phyloP scores from a whole-genome alignment of 2,888 invertebrate genomes.

The Netelia virgata region DNA sequence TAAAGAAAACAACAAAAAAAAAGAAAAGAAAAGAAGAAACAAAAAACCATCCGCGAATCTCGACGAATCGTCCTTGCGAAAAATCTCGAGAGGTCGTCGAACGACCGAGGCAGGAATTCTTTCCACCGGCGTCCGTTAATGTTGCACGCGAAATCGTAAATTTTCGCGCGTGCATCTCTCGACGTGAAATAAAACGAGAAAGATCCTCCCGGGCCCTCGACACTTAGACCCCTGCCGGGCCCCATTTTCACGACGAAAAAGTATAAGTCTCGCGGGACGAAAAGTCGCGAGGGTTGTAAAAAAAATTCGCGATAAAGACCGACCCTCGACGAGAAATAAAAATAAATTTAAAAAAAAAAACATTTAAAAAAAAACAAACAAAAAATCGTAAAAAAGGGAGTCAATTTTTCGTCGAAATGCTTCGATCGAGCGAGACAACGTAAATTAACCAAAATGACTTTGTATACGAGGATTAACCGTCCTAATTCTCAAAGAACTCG shows the following conservation, averaged over 20 bases:
- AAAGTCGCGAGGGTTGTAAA: neutral
- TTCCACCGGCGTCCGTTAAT: slow-evolving; percentile 7
- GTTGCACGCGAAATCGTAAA: slow-evolving; percentile 46
- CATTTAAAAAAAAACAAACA: neutral
- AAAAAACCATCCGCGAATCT: neutral
- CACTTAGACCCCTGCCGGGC: slow-evolving; percentile 14
- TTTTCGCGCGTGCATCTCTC: slow-evolving; percentile 24
- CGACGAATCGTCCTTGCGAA: too few relatives aligned
- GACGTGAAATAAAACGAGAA: neutral
- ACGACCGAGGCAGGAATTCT: slow-evolving; percentile 46
- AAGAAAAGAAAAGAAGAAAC: neutral
- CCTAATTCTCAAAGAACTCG: slow-evolving; percentile 6
- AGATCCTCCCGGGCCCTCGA: neutral
- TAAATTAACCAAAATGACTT: slow-evolving; percentile 45
- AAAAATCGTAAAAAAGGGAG: slow-evolving; percentile 3
- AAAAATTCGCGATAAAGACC: neutral
- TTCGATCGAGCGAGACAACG: slow-evolving; percentile 24
- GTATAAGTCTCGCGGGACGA: neutral
- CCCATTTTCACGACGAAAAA: slow-evolving; percentile 34
- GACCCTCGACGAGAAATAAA: neutral
- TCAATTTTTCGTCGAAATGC: neutral
- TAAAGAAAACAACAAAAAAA: neutral
- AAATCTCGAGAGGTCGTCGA: slow-evolving; percentile 30
- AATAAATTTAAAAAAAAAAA: neutral
- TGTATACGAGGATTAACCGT: slow-evolving; percentile 35